phyloP scores from a whole-genome alignment of 2,113 vertebrate genomes.

The Tautogolabrus adspersus region DNA sequence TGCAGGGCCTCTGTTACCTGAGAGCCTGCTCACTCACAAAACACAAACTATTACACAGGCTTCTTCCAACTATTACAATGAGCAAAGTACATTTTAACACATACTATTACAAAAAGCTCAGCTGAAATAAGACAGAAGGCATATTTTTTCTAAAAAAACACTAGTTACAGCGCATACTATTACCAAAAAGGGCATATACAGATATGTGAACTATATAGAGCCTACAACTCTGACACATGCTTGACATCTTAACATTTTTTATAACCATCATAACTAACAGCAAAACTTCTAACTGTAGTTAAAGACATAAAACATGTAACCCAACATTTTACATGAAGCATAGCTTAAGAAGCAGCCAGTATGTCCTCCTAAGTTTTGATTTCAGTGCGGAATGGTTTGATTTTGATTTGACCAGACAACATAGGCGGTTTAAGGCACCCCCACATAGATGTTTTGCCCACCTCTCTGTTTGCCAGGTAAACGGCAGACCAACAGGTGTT shows the following conservation, averaged over 20 bases:
- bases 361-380: too few relatives aligned
- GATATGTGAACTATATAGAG: not conserved
- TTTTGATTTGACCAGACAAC: too few relatives aligned
- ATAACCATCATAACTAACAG: not conserved
- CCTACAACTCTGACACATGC: not conserved
- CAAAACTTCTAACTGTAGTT: not conserved
- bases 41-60: constrained; percentile 79
- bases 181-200: not conserved
- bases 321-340: not conserved
- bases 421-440: too few relatives aligned
- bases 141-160: constrained; percentile 34
- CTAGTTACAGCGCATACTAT: not conserved
- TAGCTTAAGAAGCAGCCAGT: not conserved
- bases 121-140: constrained; percentile 53
- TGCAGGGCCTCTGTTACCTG: constrained; percentile 82
- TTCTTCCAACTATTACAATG: constrained; percentile 78
- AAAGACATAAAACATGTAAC: not conserved
- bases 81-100: constrained; percentile 74
- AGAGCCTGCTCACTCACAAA: constrained; percentile 79
- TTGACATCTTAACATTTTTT: not conserved
- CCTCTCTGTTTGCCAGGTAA: too few relatives aligned
- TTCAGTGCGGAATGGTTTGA: too few relatives aligned
- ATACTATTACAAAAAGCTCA: constrained; percentile 74
- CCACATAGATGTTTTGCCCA: too few relatives aligned
- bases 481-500: too few relatives aligned